Conservation (phyloP, 2,797 vertebrate genomes). For the Sardinella longiceps region DNA sequence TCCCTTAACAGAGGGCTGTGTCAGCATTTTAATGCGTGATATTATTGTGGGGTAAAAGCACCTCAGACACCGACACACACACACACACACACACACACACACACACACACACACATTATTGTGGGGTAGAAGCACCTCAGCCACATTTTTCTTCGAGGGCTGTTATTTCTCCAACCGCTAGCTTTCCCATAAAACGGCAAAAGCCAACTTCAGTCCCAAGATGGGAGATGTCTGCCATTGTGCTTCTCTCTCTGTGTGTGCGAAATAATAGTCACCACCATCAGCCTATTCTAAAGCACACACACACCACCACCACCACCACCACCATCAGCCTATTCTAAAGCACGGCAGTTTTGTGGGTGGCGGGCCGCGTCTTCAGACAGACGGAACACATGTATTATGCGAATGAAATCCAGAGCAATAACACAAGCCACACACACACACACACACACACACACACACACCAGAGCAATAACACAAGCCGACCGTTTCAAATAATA, state of each 20-base stretch:
- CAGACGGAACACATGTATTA: neutral
- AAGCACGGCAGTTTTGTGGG: too few species aligned
- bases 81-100: too few species aligned
- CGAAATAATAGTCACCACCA: too few species aligned
- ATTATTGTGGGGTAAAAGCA: neutral
- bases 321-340: too few species aligned
- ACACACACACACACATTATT: too few species aligned
- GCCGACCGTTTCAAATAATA: slow-evolving; percentile 18
- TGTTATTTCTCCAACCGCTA: too few species aligned
- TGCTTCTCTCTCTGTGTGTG: too few species aligned
- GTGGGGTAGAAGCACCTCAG: neutral
- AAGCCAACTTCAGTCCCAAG: slow-evolving; percentile 44
- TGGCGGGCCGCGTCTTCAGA: neutral
- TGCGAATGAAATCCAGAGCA: too few species aligned
- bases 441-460: neutral
- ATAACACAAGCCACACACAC: neutral
- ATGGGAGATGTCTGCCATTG: slow-evolving; percentile 68
- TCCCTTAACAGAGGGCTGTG: slow-evolving; percentile 38
- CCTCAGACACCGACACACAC: too few species aligned
- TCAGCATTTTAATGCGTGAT: slow-evolving; percentile 38
- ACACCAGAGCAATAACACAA: neutral
- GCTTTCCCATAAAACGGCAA: neutral
- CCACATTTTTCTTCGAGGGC: neutral
- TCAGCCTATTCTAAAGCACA: too few species aligned
- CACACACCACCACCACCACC: too few species aligned